Percentiles rank a stretch among this genome's conserved stretches.
phyloP scores from a whole-genome alignment of 2,797 vertebrate genomes.

The Naso thynnoides region DNA sequence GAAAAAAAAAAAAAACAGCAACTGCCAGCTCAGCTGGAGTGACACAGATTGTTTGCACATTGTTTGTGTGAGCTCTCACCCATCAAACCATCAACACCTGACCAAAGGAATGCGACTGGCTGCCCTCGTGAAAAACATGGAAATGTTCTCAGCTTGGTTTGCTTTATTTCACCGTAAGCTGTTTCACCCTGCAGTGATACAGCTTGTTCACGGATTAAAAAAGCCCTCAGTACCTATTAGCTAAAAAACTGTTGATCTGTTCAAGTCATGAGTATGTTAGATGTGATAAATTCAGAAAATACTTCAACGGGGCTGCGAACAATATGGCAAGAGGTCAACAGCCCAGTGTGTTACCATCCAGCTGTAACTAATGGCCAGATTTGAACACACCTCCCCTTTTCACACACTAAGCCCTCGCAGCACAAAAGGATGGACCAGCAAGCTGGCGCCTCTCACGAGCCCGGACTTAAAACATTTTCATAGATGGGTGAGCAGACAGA shows the following conservation, averaged over 20 bases:
- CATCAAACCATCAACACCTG: constrained; percentile 73
- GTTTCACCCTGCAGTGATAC: neutral
- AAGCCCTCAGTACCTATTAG: neutral
- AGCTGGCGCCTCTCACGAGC: constrained; percentile 73
- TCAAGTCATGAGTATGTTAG: neutral
- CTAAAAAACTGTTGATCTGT: neutral
- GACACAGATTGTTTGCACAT: constrained; percentile 76
- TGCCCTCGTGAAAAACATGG: constrained; percentile 51
- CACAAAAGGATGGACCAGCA: constrained; percentile 81
- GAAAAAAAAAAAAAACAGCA: constrained; percentile 60
- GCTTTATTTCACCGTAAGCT: constrained; percentile 12
- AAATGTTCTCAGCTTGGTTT: constrained; percentile 23
- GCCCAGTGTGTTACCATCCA: constrained; percentile 54
- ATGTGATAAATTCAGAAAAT: constrained; percentile 5
- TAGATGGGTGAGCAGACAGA: constrained; percentile 88
- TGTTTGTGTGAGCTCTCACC: constrained; percentile 70
- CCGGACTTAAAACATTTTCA: constrained; percentile 85
- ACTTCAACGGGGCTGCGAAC: constrained; percentile 30
- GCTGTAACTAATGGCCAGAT: constrained; percentile 78
- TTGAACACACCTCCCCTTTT: constrained; percentile 78
- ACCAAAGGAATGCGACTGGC: constrained; percentile 67
- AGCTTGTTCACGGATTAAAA: neutral
- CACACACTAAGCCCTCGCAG: constrained; percentile 70
- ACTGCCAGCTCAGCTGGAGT: constrained; percentile 80
- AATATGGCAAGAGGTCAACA: constrained; percentile 57